These are phyloP conservation scores for Horisme vitalbata DNA, from an alignment of 2,888 invertebrate genomes.

Conservation along the genomic window DNA sequence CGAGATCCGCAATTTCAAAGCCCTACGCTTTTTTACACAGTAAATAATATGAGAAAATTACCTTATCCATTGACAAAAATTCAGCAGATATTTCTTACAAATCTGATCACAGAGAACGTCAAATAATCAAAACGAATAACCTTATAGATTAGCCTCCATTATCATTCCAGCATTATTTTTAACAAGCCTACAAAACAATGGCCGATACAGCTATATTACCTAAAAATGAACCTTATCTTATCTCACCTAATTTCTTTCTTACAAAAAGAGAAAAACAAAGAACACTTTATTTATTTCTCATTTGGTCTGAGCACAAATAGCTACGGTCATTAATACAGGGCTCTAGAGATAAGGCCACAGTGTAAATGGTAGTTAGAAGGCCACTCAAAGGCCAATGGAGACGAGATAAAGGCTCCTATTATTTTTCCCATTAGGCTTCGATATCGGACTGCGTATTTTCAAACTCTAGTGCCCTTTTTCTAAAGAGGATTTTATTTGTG, in stretches of 20 bases:
- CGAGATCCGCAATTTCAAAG: no score
- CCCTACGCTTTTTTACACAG: no score
- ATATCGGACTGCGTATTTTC: constrained; percentile 24
- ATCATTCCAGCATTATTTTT: neutral
- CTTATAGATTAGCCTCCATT: neutral
- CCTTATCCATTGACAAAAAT: no score
- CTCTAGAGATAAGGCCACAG: constrained; percentile 23
- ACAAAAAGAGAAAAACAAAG: constrained; percentile 23
- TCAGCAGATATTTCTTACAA: no score
- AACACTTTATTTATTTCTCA: constrained; percentile 24
- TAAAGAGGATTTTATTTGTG: neutral
- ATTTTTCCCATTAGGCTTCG: constrained; percentile 39
- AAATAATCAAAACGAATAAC: no score
- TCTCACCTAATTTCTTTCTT: constrained; percentile 9
- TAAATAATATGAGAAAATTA: no score
- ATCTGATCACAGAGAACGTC: no score
- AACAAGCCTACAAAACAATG: constrained; percentile 1
- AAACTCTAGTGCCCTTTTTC: neutral
- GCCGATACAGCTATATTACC: neutral
- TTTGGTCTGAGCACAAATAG: constrained; percentile 21
- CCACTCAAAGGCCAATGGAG: constrained; percentile 35
- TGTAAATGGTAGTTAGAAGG: constrained; percentile 16
- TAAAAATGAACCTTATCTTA: constrained; percentile 8
- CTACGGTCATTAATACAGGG: constrained; percentile 25
- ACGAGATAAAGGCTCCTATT: constrained; percentile 35